Evolutionary conservation across 2,888 invertebrate species (phyloP).

Genomic region (Erebia epiphron): DNA sequence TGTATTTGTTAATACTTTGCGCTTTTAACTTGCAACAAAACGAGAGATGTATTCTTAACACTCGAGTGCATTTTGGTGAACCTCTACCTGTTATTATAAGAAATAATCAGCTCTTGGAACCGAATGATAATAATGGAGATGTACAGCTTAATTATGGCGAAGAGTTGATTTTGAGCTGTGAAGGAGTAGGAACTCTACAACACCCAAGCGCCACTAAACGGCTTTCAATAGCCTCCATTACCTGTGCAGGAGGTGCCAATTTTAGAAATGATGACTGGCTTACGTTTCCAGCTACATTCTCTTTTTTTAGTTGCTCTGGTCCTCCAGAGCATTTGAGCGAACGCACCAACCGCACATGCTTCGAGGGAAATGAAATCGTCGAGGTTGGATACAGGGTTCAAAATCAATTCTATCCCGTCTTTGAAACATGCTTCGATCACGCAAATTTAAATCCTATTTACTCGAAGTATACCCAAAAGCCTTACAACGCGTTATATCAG

Average conservation of each 20-base stretch:
- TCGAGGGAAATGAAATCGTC: conserved; percentile 53
- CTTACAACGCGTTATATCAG: conserved; percentile 69
- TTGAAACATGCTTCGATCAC: conserved; percentile 71
- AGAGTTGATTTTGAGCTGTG: conserved; percentile 62
- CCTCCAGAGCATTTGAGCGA: conserved; percentile 58
- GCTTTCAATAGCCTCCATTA: conserved; percentile 53
- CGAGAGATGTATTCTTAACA: conserved; percentile 59
- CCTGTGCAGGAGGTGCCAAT: conserved; percentile 58
- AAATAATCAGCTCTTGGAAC: conserved; percentile 62
- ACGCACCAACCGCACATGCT: conserved; percentile 62
- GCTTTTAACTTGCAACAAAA: conserved; percentile 54
- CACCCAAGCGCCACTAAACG: conserved; percentile 54
- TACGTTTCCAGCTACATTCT: conserved; percentile 53
- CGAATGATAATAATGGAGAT: conserved; percentile 60
- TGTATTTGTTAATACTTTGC: conserved; percentile 60
- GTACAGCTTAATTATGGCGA: conserved; percentile 61
- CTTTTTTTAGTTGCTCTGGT: conserved; percentile 53
- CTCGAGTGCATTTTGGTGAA: conserved; percentile 61
- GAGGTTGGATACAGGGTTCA: conserved; percentile 70
- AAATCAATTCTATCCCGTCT: conserved; percentile 60
- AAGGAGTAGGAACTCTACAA: conserved; percentile 51
- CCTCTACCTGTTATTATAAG: conserved; percentile 66
- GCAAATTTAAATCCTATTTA: conserved; percentile 55
- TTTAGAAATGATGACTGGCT: conserved; percentile 68
- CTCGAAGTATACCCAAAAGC: conserved; percentile 69